These are phyloP conservation scores for Antechinus stuartii DNA, from an alignment of 2,113 vertebrate species.

Conservation along the genomic window DNA sequence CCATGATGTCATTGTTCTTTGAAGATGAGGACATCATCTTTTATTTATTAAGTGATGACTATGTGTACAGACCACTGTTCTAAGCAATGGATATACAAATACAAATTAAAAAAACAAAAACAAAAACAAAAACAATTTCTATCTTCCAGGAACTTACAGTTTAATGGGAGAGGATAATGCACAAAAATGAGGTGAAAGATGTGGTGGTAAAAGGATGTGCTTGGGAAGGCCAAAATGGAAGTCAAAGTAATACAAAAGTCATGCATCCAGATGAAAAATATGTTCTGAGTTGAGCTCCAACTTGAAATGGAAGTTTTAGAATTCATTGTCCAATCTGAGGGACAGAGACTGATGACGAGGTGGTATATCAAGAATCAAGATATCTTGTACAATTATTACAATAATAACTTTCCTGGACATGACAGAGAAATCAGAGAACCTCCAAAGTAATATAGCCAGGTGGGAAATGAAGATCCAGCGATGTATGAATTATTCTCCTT, in stretches of 20 bases:
- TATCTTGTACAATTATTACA: neutral
- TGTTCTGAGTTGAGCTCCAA: neutral
- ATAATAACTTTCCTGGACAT: neutral
- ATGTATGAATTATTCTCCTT: too few species aligned
- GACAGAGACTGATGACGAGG: neutral
- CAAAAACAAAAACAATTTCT: neutral
- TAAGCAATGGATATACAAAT: neutral
- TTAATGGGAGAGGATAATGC: neutral
- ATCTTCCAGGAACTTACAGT: neutral
- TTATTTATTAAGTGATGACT: neutral
- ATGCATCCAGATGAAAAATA: neutral
- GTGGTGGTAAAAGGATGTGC: neutral
- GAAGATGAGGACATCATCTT: too few species aligned
- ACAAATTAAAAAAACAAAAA: neutral
- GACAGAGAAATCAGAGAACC: too few species aligned
- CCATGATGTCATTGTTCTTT: too few species aligned
- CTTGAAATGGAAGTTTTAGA: neutral
- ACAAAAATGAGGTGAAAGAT: neutral
- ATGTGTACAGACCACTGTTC: neutral
- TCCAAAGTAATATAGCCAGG: neutral
- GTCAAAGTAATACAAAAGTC: neutral
- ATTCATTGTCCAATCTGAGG: neutral
- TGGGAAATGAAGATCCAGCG: neutral
- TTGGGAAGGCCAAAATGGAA: neutral
- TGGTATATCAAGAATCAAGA: neutral